Evolutionary conservation across 2,113 vertebrate genomes (phyloP), one percentile per base, ranked within the genome.

Genomic region (Oenanthe melanoleuca): DNA sequence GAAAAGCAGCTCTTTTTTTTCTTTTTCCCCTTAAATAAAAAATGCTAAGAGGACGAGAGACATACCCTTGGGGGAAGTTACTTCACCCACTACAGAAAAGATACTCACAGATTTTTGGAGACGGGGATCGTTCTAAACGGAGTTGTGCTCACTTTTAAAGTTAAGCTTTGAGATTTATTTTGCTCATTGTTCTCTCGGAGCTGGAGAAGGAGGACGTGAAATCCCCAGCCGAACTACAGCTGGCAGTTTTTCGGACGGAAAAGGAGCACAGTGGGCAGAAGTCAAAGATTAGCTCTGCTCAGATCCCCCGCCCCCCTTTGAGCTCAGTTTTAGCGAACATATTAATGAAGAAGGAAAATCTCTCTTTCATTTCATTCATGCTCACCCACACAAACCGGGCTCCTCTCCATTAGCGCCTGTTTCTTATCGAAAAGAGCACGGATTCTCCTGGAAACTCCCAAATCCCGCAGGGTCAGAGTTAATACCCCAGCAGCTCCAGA

Each of bases 401-500:
- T 96, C 47, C 92, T 90, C 89, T 95, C 89, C 82, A 86, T 93
- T 29, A 84, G 72, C 25, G 95, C 91, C 91, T 88, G 89, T 42
- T 91, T 14, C 93, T 95, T 95, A 96, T 95, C 79, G 61, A 84
- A 84, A 52, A 1, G 88, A 95, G 14, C 96, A 92, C 28, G 71
- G 95, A 95, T 88, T 84, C 93, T 93, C 77, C 93, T 92, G 85
- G 93, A 96, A 96, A 96, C 56, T 78, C 53, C 75, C 88, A 94
- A 95, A 93, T 89, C 94, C 78, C 93, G 14, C 92, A 82, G 92
- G 93, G 89, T 69, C 93, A 81, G 33, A 91, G 89, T 91, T 95
- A 92, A 94, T 93, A 88, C 87, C 94, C 91, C 72, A 31, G 16
- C 83, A 81, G 81, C 86, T 88, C 91, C 10, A n/a, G 66, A 89